Percentiles rank a stretch among this genome's conserved stretches.
phyloP scores from a whole-genome alignment of 2,113 vertebrate genomes.

The Anhinga anhinga region DNA sequence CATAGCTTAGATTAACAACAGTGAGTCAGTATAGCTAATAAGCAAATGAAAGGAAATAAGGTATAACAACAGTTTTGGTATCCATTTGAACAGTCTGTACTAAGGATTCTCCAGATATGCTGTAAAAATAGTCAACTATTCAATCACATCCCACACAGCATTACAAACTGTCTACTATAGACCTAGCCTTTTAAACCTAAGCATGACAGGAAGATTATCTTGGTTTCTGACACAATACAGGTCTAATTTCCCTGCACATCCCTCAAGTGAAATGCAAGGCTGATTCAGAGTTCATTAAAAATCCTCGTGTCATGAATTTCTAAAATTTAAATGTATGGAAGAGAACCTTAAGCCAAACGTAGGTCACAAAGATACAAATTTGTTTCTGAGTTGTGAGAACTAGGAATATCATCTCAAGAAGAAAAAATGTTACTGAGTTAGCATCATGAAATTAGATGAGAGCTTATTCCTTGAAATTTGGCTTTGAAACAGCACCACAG shows the following conservation, averaged over 20 bases:
- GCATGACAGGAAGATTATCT: slow-evolving; percentile 9
- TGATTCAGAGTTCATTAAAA: slow-evolving; percentile 5
- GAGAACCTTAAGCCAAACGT: background rate
- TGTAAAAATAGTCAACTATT: slow-evolving; percentile 23
- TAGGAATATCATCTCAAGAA: background rate
- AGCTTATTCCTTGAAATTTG: background rate
- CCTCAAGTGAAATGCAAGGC: background rate
- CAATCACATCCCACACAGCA: background rate
- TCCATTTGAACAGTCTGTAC: slow-evolving; percentile 38
- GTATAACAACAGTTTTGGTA: background rate
- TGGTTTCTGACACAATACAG: background rate
- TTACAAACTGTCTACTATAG: slow-evolving; percentile 19
- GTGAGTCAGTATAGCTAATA: background rate
- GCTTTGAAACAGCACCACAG: background rate
- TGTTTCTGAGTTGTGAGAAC: background rate
- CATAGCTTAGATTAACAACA: background rate
- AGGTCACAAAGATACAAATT: background rate
- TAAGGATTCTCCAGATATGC: slow-evolving; percentile 5
- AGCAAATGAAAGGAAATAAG: background rate
- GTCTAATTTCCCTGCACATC: background rate
- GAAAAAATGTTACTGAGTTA: background rate
- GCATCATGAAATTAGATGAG: background rate
- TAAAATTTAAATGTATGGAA: background rate
- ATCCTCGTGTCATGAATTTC: background rate
- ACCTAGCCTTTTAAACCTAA: background rate